These are phyloP conservation scores for Herpailurus yagouaroundi DNA, from an alignment of 2,113 vertebrate genomes.

Conservation along the genomic window DNA sequence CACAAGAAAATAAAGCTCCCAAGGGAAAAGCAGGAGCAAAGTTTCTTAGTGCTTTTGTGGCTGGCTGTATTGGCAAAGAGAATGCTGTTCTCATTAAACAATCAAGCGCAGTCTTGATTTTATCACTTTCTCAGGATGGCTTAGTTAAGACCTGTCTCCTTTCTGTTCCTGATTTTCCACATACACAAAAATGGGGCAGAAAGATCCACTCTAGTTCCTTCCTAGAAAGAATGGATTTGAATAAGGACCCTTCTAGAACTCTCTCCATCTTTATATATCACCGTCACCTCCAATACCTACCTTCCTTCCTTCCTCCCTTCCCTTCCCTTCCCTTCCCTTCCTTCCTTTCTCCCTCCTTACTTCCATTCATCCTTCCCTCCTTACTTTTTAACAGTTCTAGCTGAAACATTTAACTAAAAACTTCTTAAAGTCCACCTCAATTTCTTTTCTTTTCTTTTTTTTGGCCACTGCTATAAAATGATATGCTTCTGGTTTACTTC, in stretches of 20 bases:
- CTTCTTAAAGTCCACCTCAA: background rate
- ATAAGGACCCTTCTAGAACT: background rate
- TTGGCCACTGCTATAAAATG: background rate
- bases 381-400: background rate
- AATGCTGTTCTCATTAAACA: background rate
- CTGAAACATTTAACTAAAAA: background rate
- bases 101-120: background rate
- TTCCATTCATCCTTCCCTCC: background rate
- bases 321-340: background rate
- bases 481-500: background rate
- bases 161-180: constrained; percentile 5
- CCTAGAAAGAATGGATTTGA: background rate
- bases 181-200: background rate
- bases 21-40: background rate
- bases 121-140: background rate
- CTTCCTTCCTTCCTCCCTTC: background rate
- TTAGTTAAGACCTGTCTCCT: background rate
- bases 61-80: background rate
- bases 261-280: background rate
- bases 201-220: background rate
- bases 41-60: background rate
- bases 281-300: fast-evolving
- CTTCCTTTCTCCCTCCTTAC: background rate
- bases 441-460: constrained; percentile 43
- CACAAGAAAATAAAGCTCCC: background rate